Conservation (phyloP, 2,797 vertebrate species). For the Sciurus carolinensis region DNA sequence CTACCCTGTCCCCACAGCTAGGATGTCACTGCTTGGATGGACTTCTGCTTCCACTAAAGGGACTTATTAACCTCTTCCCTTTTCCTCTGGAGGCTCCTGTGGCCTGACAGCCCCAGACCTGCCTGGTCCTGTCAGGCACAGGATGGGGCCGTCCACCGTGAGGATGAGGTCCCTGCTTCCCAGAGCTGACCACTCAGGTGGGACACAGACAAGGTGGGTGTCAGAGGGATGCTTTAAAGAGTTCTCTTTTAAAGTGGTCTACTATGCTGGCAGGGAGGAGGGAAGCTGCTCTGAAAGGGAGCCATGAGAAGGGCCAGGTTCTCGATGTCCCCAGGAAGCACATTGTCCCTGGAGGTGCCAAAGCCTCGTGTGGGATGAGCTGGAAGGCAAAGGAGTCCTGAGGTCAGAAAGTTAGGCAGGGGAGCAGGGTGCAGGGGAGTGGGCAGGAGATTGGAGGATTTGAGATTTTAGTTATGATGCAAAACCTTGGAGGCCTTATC, state of each 20-base stretch:
- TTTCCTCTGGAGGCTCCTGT: too few species aligned
- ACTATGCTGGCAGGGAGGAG: background rate
- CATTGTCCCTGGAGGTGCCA: background rate
- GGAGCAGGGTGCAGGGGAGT: background rate
- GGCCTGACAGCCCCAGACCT: background rate
- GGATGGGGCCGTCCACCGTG: too few species aligned
- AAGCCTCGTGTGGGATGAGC: background rate
- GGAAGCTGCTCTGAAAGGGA: too few species aligned
- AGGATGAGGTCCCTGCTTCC: background rate
- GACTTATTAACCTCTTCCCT: background rate
- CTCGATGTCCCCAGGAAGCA: background rate
- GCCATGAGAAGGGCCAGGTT: background rate
- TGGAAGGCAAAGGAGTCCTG: background rate
- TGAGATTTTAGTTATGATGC: background rate
- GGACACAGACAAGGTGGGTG: background rate
- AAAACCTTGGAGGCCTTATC: background rate
- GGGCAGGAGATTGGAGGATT: too few species aligned
- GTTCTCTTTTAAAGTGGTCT: background rate
- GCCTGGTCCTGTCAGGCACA: background rate
- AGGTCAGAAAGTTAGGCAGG: background rate
- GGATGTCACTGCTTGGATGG: background rate
- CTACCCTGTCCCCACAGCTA: too few species aligned
- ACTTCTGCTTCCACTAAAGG: background rate
- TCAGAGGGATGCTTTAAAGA: accelerated
- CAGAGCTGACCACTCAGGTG: background rate